Conservation (phyloP, 2,113 vertebrate genomes). For the Atlantisia rogersi region DNA sequence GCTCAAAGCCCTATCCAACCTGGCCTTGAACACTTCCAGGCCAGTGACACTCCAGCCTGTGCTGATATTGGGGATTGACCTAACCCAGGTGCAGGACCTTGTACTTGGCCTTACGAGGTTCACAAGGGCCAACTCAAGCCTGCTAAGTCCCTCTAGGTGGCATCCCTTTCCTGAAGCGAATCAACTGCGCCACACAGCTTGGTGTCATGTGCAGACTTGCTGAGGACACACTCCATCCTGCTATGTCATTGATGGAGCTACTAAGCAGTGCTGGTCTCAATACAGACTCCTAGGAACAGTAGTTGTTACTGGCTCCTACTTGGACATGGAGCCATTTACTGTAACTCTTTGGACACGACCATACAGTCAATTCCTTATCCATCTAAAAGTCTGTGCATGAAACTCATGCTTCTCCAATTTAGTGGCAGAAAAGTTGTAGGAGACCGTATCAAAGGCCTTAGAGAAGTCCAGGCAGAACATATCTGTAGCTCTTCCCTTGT, state of each 20-base stretch:
- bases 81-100: not conserved
- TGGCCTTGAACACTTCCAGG: not conserved
- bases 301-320: not conserved
- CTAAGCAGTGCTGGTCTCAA: not conserved
- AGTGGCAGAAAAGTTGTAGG: not conserved
- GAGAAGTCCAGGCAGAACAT: not conserved
- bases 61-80: not conserved
- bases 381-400: not conserved
- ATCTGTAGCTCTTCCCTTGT: not conserved
- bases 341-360: not conserved
- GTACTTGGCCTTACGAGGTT: not conserved
- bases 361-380: not conserved
- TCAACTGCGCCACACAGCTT: not conserved
- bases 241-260: not conserved
- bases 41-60: not conserved
- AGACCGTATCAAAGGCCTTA: not conserved
- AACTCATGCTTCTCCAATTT: not conserved
- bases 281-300: not conserved
- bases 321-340: not conserved
- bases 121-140: accelerated
- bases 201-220: not conserved
- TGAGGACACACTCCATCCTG: not conserved
- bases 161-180: not conserved
- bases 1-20: not conserved
- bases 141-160: not conserved